Conservation (phyloP, 2,888 invertebrate genomes). For the Therioaphis trifolii region DNA sequence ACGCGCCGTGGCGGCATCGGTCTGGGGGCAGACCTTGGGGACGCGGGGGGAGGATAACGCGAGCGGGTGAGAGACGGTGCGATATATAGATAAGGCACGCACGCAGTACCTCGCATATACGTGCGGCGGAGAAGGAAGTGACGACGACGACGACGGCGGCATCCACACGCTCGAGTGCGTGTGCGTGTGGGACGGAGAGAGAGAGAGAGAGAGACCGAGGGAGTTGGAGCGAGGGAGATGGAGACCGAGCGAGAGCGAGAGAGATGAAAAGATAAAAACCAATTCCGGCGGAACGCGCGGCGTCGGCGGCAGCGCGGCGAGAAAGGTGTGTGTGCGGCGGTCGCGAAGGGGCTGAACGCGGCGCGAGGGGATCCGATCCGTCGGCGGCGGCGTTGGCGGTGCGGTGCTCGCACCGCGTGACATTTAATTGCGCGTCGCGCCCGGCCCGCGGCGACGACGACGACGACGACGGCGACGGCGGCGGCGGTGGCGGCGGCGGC, state of each 20-base stretch:
- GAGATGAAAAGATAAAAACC: background rate
- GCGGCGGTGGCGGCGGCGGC: background rate
- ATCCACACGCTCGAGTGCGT: background rate
- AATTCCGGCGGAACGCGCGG: slow-evolving; percentile 29
- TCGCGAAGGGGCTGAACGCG: background rate
- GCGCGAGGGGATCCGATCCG: background rate
- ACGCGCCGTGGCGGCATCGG: no score
- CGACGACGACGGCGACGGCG: slow-evolving; percentile 4
- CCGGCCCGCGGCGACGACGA: slow-evolving; percentile 37
- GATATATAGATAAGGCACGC: no score
- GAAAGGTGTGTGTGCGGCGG: slow-evolving; percentile 4
- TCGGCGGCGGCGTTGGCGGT: slow-evolving; percentile 23
- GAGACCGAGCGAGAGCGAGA: background rate
- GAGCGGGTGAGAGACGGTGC: no score
- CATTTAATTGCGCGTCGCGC: slow-evolving; percentile 61
- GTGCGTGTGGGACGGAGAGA: background rate
- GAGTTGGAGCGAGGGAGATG: background rate
- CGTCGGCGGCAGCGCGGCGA: background rate
- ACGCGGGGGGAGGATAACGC: no score
- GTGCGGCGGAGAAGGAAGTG: slow-evolving; percentile 3
- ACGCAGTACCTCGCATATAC: no score
- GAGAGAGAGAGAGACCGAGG: background rate
- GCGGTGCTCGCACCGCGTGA: slow-evolving; percentile 51
- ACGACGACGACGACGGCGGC: background rate
- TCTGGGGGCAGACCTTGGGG: background rate